Evolutionary conservation across 2,888 invertebrate species (phyloP).

Genomic region (Cabera pusaria): DNA sequence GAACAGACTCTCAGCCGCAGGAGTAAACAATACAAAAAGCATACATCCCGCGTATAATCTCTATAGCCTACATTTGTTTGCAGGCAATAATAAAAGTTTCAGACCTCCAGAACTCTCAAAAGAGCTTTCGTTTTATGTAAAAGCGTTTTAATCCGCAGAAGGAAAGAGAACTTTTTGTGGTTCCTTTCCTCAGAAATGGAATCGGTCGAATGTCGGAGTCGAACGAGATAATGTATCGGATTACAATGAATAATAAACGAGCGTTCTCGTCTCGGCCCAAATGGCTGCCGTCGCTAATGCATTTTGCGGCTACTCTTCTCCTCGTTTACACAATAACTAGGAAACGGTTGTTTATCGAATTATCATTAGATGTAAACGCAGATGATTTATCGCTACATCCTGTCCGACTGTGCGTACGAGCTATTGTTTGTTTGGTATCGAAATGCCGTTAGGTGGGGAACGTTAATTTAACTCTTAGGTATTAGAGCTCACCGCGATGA

Average conservation of each 20-base stretch:
- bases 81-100: conserved; percentile 5
- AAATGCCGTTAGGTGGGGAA: conserved; percentile 1
- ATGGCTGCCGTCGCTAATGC: conserved; percentile 49
- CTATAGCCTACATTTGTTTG: background rate
- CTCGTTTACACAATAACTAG: conserved; percentile 47
- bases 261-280: conserved; percentile 45
- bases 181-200: conserved; percentile 44
- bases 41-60: too few species aligned
- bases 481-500: conserved; percentile 12
- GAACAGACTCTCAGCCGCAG: too few species aligned
- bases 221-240: conserved; percentile 58
- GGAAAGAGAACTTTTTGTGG: conserved; percentile 44
- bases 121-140: conserved; percentile 7
- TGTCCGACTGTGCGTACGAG: conserved; percentile 10
- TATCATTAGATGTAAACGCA: conserved; percentile 28
- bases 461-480: conserved; percentile 6
- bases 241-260: conserved; percentile 71
- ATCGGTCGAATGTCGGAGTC: conserved; percentile 44
- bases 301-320: conserved; percentile 42
- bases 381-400: conserved; percentile 24
- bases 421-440: conserved; percentile 8
- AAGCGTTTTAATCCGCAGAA: conserved; percentile 13
- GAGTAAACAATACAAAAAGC: too few species aligned
- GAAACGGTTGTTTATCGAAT: conserved; percentile 37
- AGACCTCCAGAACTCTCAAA: background rate